phyloP scores from a whole-genome alignment of 2,113 vertebrate species.

The Neogobius melanostomus region DNA sequence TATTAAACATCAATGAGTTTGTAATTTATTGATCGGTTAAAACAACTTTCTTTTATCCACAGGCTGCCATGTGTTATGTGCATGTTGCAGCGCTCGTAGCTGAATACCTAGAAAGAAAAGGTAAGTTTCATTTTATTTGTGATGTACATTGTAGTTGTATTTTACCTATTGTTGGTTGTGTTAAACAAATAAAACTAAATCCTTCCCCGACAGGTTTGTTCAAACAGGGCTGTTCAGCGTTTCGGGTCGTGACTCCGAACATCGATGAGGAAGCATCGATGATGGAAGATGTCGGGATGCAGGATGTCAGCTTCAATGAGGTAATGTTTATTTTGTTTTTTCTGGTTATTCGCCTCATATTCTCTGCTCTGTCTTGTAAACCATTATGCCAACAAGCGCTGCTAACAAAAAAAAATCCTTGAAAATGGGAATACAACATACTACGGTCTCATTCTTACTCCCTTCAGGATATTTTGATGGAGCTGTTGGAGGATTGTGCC shows the following conservation, averaged over 20 bases:
- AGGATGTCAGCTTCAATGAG: slow-evolving; percentile 98
- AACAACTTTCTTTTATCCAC: slow-evolving; percentile 26
- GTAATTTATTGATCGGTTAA: not conserved
- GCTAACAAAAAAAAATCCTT: too few species aligned
- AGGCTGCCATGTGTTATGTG: slow-evolving; percentile 97
- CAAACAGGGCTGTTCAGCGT: slow-evolving; percentile 93
- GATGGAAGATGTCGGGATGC: slow-evolving; percentile 99
- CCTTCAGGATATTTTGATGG: slow-evolving; percentile 92
- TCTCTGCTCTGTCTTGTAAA: too few species aligned
- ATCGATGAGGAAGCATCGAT: slow-evolving; percentile 98
- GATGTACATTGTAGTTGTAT: not conserved
- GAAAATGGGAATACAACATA: not conserved
- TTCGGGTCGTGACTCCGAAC: slow-evolving; percentile 94
- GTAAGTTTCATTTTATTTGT: slow-evolving; percentile 36
- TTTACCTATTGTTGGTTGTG: not conserved
- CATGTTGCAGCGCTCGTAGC: slow-evolving; percentile 94
- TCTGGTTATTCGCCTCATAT: not conserved
- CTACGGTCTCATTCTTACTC: slow-evolving; percentile 2
- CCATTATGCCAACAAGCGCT: too few species aligned
- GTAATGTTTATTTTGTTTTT: slow-evolving; percentile 61
- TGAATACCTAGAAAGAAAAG: slow-evolving; percentile 93
- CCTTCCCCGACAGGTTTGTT: slow-evolving; percentile 83
- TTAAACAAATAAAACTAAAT: not conserved
- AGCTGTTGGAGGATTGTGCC: slow-evolving; percentile 93
- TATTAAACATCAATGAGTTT: not conserved